Conservation (phyloP, 1,140 invertebrate genomes). For the Habropoda laboriosa region DNA sequence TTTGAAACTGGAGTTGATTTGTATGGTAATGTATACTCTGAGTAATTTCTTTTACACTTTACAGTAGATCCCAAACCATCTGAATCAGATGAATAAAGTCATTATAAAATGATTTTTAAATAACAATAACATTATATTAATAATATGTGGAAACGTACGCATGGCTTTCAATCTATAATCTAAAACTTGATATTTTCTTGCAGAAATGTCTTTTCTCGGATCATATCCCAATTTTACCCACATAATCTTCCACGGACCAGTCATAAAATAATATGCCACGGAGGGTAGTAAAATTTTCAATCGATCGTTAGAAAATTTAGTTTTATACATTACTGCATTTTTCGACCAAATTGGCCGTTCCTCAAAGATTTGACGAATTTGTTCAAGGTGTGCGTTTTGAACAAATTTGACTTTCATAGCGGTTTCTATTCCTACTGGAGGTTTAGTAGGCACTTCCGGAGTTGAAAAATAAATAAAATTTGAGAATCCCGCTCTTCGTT, state of each 20-base stretch:
- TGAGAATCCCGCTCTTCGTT: conserved; percentile 82
- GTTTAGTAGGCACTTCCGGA: conserved; percentile 81
- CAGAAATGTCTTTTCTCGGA: conserved; percentile 89
- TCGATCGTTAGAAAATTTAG: conserved; percentile 84
- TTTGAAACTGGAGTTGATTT: conserved; percentile 79
- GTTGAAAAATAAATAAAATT: conserved; percentile 83
- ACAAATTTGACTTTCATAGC: conserved; percentile 81
- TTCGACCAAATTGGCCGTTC: conserved; percentile 93
- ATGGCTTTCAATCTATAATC: conserved; percentile 90
- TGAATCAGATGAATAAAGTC: conserved; percentile 53
- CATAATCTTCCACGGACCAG: conserved; percentile 93
- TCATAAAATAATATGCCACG: conserved; percentile 91
- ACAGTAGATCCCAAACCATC: conserved; percentile 83
- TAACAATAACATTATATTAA: conserved; percentile 5
- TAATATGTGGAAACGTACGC: conserved; percentile 78
- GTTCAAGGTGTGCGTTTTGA: conserved; percentile 77
- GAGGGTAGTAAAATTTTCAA: conserved; percentile 91
- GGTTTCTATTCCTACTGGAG: conserved; percentile 81
- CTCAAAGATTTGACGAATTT: conserved; percentile 86
- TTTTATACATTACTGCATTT: conserved; percentile 86
- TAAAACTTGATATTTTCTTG: conserved; percentile 92
- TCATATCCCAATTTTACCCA: conserved; percentile 95
- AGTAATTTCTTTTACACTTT: conserved; percentile 83
- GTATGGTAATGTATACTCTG: conserved; percentile 82
- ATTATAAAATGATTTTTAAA: neutral